Evolutionary conservation across 2,888 invertebrate genomes (phyloP), one percentile per base, ranked within the genome.

Genomic region (Mesochorus sp.): DNA sequence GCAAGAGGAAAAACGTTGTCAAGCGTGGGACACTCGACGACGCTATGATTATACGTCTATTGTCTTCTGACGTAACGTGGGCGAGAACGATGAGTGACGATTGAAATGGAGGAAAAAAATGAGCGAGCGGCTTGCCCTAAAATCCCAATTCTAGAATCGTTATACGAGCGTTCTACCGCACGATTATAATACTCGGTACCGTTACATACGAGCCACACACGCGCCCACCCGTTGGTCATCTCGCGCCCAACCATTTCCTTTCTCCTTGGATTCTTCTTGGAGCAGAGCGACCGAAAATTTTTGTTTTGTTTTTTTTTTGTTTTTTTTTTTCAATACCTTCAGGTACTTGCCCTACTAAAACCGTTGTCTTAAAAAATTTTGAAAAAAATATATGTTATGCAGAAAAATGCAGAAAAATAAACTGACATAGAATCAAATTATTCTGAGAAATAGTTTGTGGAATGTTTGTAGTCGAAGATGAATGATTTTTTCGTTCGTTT

Each of bases 61-160:
- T 78, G 66, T 81, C 47, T 61, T 67, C 64, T 67, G 81, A 76
- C 76, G 79, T 70, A 80, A 80, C 79, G 72, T 80, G 62, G 76
- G 70, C 73, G 76, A 59, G 47, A 70, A 51, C 10, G 24, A 12
- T 0, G 21, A 10, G 31, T 47, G 51, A 71, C 64, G 66, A 66
- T 39, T 37, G 37, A 70, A 28, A n/a, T 21, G n/a, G 12, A 49
- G 21, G 21, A 24, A 34, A 39, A 24, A 37, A 51, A 53, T 19
- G 26, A 39, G 42, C 47, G 55, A 49, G 6, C 8, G 24, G 53
- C 61, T 34, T 74, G 80, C 59, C 80, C 80, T 70, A 79, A 78
- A 81, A 80, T 80, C 64, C 81, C 67, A 81, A 81, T 81, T 81
- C 74, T 57, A 76, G 39, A 77, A 68, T 62, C 74, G 78, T 74